Base-by-base conservation (phyloP, 2,797 vertebrate species). In the Natrix natrix region DNA sequence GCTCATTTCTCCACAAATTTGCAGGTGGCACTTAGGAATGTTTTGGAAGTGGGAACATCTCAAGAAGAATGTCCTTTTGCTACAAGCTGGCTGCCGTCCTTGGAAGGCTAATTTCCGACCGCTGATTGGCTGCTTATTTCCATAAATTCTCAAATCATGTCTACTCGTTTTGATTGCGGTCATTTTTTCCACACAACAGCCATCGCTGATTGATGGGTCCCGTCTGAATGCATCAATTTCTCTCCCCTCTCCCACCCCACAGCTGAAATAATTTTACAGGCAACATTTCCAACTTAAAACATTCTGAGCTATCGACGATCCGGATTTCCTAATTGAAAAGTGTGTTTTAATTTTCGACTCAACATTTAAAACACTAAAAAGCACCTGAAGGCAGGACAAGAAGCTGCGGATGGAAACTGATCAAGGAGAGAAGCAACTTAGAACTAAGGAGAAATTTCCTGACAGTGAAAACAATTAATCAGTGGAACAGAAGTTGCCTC, bases 1-100 rank as follows among this genome's bases (percentile, higher is more conserved):
- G 95, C 94, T 95, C 95, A 24, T 87, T 56, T 88, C 96, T 95
- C 95, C 96, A 96, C 26, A 91, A 86, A 89, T 93, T 0, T 0
- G 0, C 93, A 94, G 59, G 86, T 94, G 94, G 5, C 0, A 91
- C 95, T 94, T 91, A 24, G 14, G 56, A 83, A 26, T 43, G 37
- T 16, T 28, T 20, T n/a, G 6, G 14, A 54, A 32, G 32, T 37
- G 32, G 28, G 28, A 90, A 55, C 52, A 56, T 37, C 63, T 90
- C 22, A 12, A 54, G 52, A 90, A 24, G 66, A 66, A 56, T 5
- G 5, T n/a, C 8, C 32, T 43, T 88, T 13, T 69, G 52, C 63
- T 69, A 90, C 52, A 3, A 0, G 10, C 22, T 74, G 32, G 69
- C 69, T 2, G 6, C 69, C 69, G 8, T 20, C 69, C 69, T 66